Evolutionary conservation across 2,888 invertebrate genomes (phyloP).

Genomic region (Papilio demoleus): DNA sequence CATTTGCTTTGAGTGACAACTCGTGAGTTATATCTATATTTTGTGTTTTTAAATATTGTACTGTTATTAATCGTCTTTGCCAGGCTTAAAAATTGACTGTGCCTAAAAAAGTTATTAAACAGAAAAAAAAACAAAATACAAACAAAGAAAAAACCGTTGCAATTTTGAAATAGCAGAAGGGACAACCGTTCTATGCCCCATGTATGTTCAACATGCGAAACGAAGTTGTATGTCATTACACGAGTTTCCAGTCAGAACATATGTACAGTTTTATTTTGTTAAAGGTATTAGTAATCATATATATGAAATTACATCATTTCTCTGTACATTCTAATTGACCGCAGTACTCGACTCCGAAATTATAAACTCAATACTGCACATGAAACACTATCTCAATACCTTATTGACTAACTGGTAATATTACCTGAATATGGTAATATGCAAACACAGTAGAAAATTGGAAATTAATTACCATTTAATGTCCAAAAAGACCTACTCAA

Average conservation of each 20-base stretch:
- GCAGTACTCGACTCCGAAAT: background rate
- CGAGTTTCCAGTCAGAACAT: no score
- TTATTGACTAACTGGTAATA: constrained; percentile 24
- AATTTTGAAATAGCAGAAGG: background rate
- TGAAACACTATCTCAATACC: constrained; percentile 11
- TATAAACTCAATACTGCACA: background rate
- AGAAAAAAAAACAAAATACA: no score
- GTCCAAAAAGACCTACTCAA: no score
- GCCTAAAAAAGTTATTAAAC: no score
- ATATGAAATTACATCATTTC: constrained; percentile 2
- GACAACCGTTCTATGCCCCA: background rate
- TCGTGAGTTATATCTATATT: background rate
- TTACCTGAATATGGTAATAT: background rate
- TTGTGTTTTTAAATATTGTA: no score
- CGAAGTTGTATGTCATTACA: background rate
- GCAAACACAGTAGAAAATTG: background rate
- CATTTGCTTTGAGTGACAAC: background rate
- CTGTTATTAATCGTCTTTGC: no score
- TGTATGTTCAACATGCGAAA: background rate
- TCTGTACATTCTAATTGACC: constrained; percentile 20
- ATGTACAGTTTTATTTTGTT: background rate
- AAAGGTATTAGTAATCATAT: background rate
- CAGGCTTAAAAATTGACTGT: no score
- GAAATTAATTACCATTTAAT: background rate
- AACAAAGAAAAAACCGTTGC: background rate